Conservation (phyloP, 2,888 invertebrate species). For the Plagiodera versicolora region DNA sequence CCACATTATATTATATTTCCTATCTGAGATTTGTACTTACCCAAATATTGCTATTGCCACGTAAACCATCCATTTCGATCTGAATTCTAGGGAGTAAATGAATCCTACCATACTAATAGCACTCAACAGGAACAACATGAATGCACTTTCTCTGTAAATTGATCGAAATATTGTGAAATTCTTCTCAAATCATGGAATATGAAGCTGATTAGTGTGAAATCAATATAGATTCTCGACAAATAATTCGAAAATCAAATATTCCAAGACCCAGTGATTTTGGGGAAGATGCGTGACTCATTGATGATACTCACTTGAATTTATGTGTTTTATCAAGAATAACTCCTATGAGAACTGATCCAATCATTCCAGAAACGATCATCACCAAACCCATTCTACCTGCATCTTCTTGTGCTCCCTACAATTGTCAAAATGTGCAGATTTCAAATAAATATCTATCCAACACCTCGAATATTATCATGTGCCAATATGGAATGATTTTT, state of each 20-base stretch:
- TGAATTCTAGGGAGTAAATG: constrained; percentile 37
- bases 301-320: not conserved
- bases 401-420: constrained; percentile 58
- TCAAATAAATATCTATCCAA: too few species aligned
- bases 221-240: too few species aligned
- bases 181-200: too few species aligned
- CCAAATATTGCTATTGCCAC: constrained; percentile 38
- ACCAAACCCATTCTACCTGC: constrained; percentile 87
- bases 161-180: not conserved
- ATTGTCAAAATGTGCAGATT: not conserved
- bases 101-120: constrained; percentile 34
- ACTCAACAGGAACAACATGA: constrained; percentile 35
- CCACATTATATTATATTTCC: not conserved
- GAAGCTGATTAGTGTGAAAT: too few species aligned
- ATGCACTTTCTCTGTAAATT: constrained; percentile 38
- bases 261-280: too few species aligned
- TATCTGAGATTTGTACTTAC: constrained; percentile 21
- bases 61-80: constrained; percentile 37
- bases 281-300: too few species aligned
- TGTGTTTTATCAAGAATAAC: constrained; percentile 78
- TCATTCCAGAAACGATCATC: constrained; percentile 86
- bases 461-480: too few species aligned
- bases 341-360: constrained; percentile 86
- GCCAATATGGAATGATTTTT: too few species aligned
- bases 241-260: too few species aligned